A percentile compares a stretch with the other conserved stretches of the same genome.
Conservation (phyloP, 2,888 invertebrate species). For the Polydrusus tereticollis region DNA sequence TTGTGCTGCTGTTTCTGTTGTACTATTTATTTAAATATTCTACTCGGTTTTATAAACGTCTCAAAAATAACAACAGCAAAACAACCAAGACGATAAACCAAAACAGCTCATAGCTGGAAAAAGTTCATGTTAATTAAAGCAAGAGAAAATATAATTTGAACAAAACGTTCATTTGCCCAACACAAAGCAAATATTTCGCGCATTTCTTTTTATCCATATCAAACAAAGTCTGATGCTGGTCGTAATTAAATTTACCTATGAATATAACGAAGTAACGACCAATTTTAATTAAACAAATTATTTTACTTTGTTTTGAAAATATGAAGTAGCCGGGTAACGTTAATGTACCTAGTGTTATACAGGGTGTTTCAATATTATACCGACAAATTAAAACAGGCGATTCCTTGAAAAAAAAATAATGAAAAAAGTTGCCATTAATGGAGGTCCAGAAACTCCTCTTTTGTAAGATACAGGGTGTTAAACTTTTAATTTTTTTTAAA, state of each 20-base stretch:
- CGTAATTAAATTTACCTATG: slow-evolving; percentile 12
- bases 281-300: slow-evolving; percentile 11
- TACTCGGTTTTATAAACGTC: too few species aligned
- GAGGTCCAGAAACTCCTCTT: too few species aligned
- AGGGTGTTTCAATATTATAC: too few species aligned
- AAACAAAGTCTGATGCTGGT: slow-evolving; percentile 3
- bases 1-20: too few species aligned
- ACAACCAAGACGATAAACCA: not conserved
- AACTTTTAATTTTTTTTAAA: too few species aligned
- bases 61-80: too few species aligned
- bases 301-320: not conserved
- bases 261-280: not conserved
- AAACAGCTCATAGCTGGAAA: not conserved
- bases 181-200: not conserved
- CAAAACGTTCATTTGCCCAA: slow-evolving; percentile 4
- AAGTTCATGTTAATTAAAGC: not conserved
- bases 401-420: too few species aligned
- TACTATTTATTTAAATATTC: too few species aligned
- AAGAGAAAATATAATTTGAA: slow-evolving; percentile 10
- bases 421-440: too few species aligned
- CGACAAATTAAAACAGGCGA: too few species aligned
- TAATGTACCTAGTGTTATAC: too few species aligned
- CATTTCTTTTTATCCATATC: not conserved
- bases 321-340: not conserved
- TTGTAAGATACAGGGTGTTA: too few species aligned